Evolutionary conservation across 2,113 vertebrate genomes (phyloP).

Genomic region (Thermophis baileyi): DNA sequence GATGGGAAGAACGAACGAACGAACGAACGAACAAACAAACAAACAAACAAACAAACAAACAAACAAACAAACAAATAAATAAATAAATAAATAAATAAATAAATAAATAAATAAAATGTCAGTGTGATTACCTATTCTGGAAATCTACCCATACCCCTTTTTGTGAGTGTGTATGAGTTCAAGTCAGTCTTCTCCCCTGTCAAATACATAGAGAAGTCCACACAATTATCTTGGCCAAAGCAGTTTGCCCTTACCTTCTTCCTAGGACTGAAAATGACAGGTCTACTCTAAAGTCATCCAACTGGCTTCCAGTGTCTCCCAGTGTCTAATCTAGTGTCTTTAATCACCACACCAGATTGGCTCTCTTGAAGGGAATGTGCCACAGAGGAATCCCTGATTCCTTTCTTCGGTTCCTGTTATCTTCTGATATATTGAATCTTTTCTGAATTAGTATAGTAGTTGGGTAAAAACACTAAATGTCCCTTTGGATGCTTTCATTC

Average conservation of each 20-base stretch:
- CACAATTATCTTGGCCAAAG: background rate
- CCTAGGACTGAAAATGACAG: background rate
- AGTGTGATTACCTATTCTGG: background rate
- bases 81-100: no score
- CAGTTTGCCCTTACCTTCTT: background rate
- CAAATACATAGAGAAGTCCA: background rate
- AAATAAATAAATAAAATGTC: no score
- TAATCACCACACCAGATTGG: background rate
- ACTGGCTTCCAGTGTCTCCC: background rate
- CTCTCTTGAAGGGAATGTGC: background rate
- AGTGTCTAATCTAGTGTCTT: background rate
- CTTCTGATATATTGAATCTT: constrained; percentile 30
- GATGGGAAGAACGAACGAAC: no score
- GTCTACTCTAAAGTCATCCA: background rate
- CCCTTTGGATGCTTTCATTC: constrained; percentile 41
- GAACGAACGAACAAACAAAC: background rate
- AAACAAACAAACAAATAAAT: no score
- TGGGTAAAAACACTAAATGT: constrained; percentile 45
- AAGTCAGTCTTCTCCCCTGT: background rate
- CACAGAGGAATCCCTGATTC: constrained; percentile 37
- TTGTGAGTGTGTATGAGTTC: background rate
- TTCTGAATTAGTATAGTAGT: constrained; percentile 18
- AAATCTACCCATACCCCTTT: background rate
- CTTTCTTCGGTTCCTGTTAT: constrained; percentile 16
- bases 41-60: no score